Base-by-base conservation (phyloP, 35 echinoderm and acorn worm species). In the Apostichopus californicus region DNA sequence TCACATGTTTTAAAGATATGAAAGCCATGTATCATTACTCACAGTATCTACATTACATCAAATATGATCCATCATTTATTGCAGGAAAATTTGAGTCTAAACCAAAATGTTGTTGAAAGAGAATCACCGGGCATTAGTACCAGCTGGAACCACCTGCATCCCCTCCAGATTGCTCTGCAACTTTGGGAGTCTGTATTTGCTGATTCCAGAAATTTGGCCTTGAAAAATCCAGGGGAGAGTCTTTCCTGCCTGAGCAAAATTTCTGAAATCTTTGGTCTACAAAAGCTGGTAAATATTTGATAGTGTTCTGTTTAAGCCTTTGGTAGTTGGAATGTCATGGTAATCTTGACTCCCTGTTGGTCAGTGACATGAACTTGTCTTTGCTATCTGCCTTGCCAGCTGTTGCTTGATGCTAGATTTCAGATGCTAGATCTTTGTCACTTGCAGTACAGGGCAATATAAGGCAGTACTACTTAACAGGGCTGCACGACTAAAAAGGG, bases 161-260 rank as follows among this genome's bases (percentile, higher is more conserved):
- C 87, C 12, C 90, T 98, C 6, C 73, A 92, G 52, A 90, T 23
- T 58, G 94, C 96, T 34, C 90, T 98, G 18, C 94, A 92, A 18
- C 89, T 95, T 73, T 98, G 96, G 96, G 90, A 66, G 86, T 60
- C 61, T 89, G 24, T 72, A 54, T 18, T 64, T 54, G 8, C 60
- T 18, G 22, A 89, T 17, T 55, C 68, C 14, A 53, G 20, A 26
- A 64, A 12, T 72, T 9, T n/a, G 63, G 64, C 11, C 61, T 64
- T 89, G 20, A 89, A 72, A 20, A 17, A 73, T 72, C 61, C 86
- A n/a, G 61, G 54, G 54, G 64, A 64, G 4, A 66, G 57, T 26
- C 60, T 54, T 18, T 89, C 34, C 63, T 89, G 86, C 86, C 25
- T 89, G 64, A 68, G 61, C 22, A 71, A 73, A 21, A 68, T 89